Percentiles rank a stretch among this genome's conserved stretches.
Evolutionary conservation across 2,888 invertebrate species (phyloP).

Genomic region (Neoitamus cyanurus): DNA sequence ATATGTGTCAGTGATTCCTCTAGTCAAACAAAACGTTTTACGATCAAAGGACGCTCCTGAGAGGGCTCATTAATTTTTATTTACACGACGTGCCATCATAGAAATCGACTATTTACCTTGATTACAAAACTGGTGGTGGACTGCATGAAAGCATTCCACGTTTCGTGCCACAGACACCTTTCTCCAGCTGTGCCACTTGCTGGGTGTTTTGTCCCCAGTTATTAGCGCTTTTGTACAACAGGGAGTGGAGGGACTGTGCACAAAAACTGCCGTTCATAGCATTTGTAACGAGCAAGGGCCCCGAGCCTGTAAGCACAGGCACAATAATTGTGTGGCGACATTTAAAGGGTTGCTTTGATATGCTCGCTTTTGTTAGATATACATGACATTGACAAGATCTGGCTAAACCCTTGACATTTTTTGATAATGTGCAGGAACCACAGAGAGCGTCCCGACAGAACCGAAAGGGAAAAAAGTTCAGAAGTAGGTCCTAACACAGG

Average conservation of each 20-base stretch:
- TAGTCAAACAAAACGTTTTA: slow-evolving; percentile 34
- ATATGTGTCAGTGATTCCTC: slow-evolving; percentile 20
- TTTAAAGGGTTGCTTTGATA: slow-evolving; percentile 36
- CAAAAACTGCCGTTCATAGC: slow-evolving; percentile 9
- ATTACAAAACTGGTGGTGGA: slow-evolving; percentile 41
- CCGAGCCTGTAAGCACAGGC: neutral
- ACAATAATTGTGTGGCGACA: slow-evolving; percentile 19
- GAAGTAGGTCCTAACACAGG: neutral
- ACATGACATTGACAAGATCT: slow-evolving; percentile 11
- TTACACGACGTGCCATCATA: slow-evolving; percentile 49
- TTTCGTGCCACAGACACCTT: slow-evolving; percentile 26
- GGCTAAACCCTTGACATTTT: slow-evolving; percentile 16
- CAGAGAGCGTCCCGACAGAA: neutral
- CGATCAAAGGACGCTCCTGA: slow-evolving; percentile 31
- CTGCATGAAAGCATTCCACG: slow-evolving; percentile 17
- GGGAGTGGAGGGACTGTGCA: neutral
- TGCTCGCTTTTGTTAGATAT: neutral
- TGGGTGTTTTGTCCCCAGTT: slow-evolving; percentile 14
- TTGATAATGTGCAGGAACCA: neutral
- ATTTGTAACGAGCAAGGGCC: neutral
- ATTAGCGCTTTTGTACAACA: slow-evolving; percentile 21
- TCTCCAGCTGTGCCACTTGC: neutral
- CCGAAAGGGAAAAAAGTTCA: neutral
- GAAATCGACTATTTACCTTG: slow-evolving; percentile 48
- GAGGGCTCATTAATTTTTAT: slow-evolving; percentile 48